A percentile compares a stretch with the other conserved stretches of the same genome.
Evolutionary conservation across 92 coral and sea anemone species (phyloP).

Genomic region (Paragorgia papillata): DNA sequence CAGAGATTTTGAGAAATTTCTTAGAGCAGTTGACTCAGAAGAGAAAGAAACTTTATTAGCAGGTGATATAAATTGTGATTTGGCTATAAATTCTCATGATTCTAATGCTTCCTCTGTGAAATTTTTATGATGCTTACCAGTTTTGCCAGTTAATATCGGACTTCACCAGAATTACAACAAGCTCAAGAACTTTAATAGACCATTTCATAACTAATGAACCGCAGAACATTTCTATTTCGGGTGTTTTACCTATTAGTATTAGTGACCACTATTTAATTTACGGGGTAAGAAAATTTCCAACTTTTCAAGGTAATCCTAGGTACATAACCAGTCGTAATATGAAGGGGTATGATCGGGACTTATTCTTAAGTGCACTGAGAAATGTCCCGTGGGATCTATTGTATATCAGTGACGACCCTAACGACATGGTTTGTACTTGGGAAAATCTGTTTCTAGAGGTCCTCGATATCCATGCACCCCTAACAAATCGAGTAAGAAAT

Average conservation of each 20-base stretch:
- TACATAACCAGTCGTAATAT: constrained; percentile 30
- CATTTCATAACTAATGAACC: constrained; percentile 34
- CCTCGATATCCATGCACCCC: background rate
- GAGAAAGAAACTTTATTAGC: constrained; percentile 29
- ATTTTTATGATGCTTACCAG: constrained; percentile 36
- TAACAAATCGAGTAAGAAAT: background rate
- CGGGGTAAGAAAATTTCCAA: constrained; percentile 31
- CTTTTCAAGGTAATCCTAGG: constrained; percentile 4
- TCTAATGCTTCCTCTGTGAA: constrained; percentile 1
- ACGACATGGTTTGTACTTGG: background rate
- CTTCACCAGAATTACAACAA: constrained; percentile 34
- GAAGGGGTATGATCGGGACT: background rate
- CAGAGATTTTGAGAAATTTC: constrained; percentile 29
- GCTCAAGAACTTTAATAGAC: constrained; percentile 40
- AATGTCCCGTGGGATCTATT: background rate
- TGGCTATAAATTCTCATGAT: constrained; percentile 17
- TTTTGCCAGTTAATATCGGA: constrained; percentile 14
- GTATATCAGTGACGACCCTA: background rate
- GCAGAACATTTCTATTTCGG: constrained; percentile 40
- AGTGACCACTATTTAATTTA: constrained; percentile 46
- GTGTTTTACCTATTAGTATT: constrained; percentile 34
- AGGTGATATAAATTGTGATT: constrained; percentile 45
- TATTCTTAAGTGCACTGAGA: background rate
- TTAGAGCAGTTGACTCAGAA: constrained; percentile 39
- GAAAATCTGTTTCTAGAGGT: constrained; percentile 10